These are phyloP conservation scores for Cephus pygmeus DNA, from an alignment of 2,888 invertebrate genomes.

Conservation along the genomic window DNA sequence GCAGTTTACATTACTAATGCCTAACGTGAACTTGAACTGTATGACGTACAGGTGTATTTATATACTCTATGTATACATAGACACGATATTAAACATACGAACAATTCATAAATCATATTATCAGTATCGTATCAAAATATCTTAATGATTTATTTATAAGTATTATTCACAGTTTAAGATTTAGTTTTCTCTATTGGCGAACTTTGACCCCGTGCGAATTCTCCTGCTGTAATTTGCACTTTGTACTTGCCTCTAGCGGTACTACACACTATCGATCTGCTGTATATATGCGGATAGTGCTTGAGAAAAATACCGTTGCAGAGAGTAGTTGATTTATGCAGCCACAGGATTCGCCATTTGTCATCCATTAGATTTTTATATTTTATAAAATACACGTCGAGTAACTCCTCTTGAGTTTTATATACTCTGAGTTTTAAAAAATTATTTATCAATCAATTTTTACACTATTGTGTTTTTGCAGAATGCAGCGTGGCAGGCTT, in stretches of 20 bases:
- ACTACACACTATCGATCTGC: neutral
- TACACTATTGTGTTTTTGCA: constrained; percentile 53
- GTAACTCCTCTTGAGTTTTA: neutral
- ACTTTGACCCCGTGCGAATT: neutral
- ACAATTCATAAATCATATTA: neutral
- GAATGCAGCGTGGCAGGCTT: constrained; percentile 87
- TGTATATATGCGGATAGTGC: neutral
- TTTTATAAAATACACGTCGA: neutral
- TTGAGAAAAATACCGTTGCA: neutral
- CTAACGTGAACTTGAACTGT: neutral
- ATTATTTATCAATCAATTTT: neutral
- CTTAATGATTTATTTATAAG: neutral
- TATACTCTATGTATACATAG: neutral
- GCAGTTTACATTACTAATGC: neutral
- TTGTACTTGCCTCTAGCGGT: neutral
- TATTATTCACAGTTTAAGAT: neutral
- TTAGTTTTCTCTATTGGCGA: neutral
- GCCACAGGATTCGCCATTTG: neutral
- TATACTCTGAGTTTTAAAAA: neutral
- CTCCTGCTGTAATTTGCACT: neutral
- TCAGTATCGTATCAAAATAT: neutral
- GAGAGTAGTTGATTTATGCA: neutral
- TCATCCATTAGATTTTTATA: neutral
- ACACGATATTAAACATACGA: neutral
- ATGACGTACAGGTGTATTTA: neutral